Evolutionary conservation across 2,113 vertebrate genomes (phyloP), one percentile per base, ranked within the genome.

Genomic region (Lagopus leucura): DNA sequence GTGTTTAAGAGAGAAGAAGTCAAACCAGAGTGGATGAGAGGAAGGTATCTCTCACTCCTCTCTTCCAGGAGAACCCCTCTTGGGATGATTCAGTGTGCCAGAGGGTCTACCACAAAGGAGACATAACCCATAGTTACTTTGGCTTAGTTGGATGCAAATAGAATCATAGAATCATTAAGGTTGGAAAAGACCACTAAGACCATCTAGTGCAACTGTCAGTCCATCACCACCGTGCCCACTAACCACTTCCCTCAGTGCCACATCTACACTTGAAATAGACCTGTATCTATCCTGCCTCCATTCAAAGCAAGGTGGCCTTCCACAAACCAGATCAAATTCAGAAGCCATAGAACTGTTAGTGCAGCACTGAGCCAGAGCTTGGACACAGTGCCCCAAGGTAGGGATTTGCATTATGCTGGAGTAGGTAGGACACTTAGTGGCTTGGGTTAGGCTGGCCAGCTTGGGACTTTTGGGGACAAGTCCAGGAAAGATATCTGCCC

Each of bases 341-440:
- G 13, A 77, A 84, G 19, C 38, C 0, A 0, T 70, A 55, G 22
- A 45, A 4, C 11, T n/a, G 66, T 75, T 80, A 19, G 2, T 8
- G 60, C 40, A 74, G 42, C 45, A 69, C 86, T 78, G 61, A 64
- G n/a, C 60, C 81, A 54, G 42, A 71, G n/a, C 57, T 77, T 16
- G 36, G 6, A 28, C n/a, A 76, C 10, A 64, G 70, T 40, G 8
- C 47, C 80, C 58, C 30, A 32, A 11, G 45, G n/a, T 11, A 63
- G 22, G 32, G 36, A 25, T 64, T 48, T 77, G 47, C 36, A 40
- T 30, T 27, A 17, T 1, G 13, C 38, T 67, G 78, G 36, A 57
- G 30, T 32, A 32, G 30, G 54, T 57, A 32, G 17, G 30, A 32
- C 10, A n/a, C 50, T 89, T 5, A 1, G 27, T 70, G 36, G 27